Conservation (phyloP, 2,888 invertebrate genomes). For the Cancer borealis region DNA sequence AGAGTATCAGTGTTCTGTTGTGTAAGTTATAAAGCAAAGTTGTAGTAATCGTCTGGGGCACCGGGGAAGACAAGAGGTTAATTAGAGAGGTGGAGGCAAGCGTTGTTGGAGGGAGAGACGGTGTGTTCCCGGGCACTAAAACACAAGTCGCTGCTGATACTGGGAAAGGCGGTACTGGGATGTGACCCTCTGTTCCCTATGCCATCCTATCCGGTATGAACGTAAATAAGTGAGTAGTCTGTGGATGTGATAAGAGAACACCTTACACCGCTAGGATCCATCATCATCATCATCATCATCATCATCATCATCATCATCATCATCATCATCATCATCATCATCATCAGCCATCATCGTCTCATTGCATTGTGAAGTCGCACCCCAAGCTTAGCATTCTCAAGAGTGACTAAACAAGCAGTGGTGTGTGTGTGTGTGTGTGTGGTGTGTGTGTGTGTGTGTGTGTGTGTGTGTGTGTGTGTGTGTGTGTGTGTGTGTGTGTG, state of each 20-base stretch:
- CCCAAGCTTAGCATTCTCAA: no score
- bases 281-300: no score
- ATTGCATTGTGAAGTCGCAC: no score
- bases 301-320: no score
- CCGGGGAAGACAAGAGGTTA: conserved; percentile 34
- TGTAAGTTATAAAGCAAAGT: conserved; percentile 28
- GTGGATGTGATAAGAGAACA: no score
- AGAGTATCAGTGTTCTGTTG: conserved; percentile 15
- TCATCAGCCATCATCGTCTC: no score
- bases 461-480: not conserved
- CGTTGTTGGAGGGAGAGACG: not conserved
- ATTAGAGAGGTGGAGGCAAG: conserved; percentile 35
- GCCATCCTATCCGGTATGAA: not conserved
- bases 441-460: not conserved
- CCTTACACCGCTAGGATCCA: no score
- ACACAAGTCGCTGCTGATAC: not conserved
- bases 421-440: no score
- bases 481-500: not conserved
- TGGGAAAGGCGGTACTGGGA: not conserved
- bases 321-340: no score
- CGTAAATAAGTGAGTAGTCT: no score
- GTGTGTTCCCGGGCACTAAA: not conserved
- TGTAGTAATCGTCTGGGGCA: not conserved
- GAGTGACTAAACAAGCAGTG: no score
- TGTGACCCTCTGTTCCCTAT: not conserved